Evolutionary conservation across 2,888 invertebrate species (phyloP).

Genomic region (Drosophila borborema): DNA sequence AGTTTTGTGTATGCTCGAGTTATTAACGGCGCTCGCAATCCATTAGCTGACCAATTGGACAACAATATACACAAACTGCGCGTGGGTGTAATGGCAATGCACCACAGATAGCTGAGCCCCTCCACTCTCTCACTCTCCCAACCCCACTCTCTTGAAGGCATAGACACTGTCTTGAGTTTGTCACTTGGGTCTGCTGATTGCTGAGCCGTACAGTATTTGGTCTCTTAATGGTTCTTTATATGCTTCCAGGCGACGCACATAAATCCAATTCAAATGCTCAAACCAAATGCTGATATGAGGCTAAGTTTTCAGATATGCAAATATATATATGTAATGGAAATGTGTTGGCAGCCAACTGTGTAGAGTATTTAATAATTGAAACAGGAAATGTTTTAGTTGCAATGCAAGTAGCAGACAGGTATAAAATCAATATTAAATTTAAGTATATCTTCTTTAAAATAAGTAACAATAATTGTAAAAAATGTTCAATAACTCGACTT

Average conservation of each 20-base stretch:
- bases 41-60: constrained; percentile 73
- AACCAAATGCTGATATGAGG: not conserved
- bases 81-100: constrained; percentile 70
- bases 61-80: constrained; percentile 31
- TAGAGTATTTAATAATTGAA: not conserved
- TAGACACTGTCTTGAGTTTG: constrained; percentile 58
- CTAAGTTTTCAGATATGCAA: not conserved
- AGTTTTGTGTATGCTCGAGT: constrained; percentile 63
- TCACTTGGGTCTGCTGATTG: constrained; percentile 34
- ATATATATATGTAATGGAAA: not conserved
- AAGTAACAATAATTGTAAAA: not conserved
- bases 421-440: not conserved
- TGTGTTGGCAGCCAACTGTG: not conserved
- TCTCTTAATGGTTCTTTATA: constrained; percentile 40
- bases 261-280: constrained; percentile 23
- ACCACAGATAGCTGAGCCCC: constrained; percentile 34
- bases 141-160: not conserved
- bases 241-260: constrained; percentile 15
- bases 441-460: not conserved
- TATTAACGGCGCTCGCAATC: constrained; percentile 78
- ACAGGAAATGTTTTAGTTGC: not conserved
- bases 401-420: not conserved
- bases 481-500: too few species aligned
- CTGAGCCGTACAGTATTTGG: constrained; percentile 12
- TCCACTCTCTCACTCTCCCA: not conserved